phyloP scores from a whole-genome alignment of 2,797 vertebrate genomes.

The Leucoraja ocellata region DNA sequence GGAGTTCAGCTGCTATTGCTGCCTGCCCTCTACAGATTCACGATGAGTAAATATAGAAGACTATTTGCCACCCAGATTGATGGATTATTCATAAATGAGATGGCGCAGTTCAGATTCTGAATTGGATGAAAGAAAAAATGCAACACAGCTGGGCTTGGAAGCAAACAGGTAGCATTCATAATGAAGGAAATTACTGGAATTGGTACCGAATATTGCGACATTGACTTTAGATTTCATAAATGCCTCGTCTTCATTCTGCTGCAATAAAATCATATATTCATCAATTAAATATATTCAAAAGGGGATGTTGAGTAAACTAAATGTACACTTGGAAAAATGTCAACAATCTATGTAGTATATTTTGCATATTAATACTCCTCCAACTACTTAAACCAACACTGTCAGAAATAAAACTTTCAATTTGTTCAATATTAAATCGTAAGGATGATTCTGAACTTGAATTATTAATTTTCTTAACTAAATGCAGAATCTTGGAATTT shows the following conservation, averaged over 20 bases:
- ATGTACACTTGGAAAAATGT: not conserved
- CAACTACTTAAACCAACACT: not conserved
- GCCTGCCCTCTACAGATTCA: conserved; percentile 61
- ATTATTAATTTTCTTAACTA: no score
- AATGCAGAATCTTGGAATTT: not conserved
- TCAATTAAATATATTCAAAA: not conserved
- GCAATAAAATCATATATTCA: not conserved
- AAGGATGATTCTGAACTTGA: no score
- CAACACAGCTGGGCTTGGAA: conserved; percentile 55
- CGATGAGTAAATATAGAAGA: conserved; percentile 81
- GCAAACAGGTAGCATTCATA: conserved; percentile 45
- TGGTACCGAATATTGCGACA: not conserved
- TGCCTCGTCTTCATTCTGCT: not conserved
- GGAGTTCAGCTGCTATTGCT: conserved; percentile 82
- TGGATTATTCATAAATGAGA: conserved; percentile 78
- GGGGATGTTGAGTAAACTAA: conserved; percentile 3
- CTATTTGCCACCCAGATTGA: conserved; percentile 84
- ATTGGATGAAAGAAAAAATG: conserved; percentile 56
- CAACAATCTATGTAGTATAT: not conserved
- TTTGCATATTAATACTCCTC: not conserved
- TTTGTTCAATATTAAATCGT: not conserved
- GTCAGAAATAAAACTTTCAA: not conserved
- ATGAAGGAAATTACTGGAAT: conserved; percentile 44
- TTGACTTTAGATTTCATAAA: not conserved
- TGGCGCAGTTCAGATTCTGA: conserved; percentile 66